Evolutionary conservation across 2,888 invertebrate species (phyloP).

Genomic region (Archips crataeganus): DNA sequence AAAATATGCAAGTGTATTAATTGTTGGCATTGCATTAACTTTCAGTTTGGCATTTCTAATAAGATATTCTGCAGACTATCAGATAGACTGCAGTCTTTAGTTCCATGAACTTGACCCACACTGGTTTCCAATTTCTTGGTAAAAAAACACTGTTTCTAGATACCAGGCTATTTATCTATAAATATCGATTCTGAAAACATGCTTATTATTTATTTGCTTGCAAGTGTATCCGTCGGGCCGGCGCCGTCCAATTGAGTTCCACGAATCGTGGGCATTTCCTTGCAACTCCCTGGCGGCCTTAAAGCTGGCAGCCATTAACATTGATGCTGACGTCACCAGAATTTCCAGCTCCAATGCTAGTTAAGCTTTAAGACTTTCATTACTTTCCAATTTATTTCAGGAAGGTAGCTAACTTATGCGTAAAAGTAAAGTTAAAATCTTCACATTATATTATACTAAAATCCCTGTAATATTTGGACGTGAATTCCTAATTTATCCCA

Average conservation of each 20-base stretch:
- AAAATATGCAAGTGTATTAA: too few relatives aligned
- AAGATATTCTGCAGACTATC: too few relatives aligned
- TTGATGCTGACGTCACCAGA: constrained; percentile 59
- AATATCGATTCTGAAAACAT: constrained; percentile 63
- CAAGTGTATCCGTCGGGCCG: constrained; percentile 66
- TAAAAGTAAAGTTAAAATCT: too few relatives aligned
- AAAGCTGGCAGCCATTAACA: constrained; percentile 67
- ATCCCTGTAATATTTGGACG: too few relatives aligned
- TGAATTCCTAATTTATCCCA: too few relatives aligned
- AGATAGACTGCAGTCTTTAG: not conserved
- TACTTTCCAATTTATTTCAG: constrained; percentile 1
- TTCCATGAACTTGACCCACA: not conserved
- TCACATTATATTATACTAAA: too few relatives aligned
- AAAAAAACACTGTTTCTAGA: constrained; percentile 10
- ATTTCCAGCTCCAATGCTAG: constrained; percentile 32
- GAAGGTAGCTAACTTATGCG: not conserved
- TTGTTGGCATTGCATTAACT: too few relatives aligned
- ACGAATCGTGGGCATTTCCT: constrained; percentile 73
- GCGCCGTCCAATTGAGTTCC: constrained; percentile 78
- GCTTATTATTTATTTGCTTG: constrained; percentile 75
- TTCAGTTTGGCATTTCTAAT: too few relatives aligned
- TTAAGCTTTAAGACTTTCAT: not conserved
- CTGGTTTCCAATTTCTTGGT: constrained; percentile 14
- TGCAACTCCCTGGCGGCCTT: constrained; percentile 70
- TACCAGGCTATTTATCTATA: constrained; percentile 37